Conservation (phyloP, 1,140 invertebrate genomes). For the Heliothis virescens region DNA sequence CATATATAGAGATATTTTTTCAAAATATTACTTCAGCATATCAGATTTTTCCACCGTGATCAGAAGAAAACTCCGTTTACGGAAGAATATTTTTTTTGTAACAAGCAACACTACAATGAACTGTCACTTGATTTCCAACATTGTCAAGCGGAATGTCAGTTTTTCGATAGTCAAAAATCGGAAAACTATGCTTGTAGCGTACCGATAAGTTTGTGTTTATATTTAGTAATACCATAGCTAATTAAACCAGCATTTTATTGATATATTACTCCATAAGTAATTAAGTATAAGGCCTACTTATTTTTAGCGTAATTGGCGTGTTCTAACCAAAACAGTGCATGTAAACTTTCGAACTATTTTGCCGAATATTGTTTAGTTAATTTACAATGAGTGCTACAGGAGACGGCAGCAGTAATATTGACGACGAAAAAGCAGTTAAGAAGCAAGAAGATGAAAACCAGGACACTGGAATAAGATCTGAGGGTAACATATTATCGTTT, state of each 20-base stretch:
- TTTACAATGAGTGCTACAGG: slow-evolving; percentile 12
- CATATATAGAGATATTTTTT: too few species aligned
- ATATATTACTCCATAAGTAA: not conserved
- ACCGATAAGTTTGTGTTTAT: too few species aligned
- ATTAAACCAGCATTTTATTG: not conserved
- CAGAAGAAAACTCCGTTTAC: too few species aligned
- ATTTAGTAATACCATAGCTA: too few species aligned
- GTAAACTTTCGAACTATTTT: not conserved
- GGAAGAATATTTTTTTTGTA: too few species aligned
- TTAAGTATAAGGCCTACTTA: not conserved
- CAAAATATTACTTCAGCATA: too few species aligned
- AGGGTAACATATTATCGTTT: not conserved
- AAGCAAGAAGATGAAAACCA: not conserved
- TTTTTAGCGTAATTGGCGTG: not conserved
- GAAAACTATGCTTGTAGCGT: too few species aligned
- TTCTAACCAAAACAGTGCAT: not conserved
- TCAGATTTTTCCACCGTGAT: too few species aligned
- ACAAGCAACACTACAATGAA: too few species aligned
- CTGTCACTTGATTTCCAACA: too few species aligned
- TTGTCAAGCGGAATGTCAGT: too few species aligned
- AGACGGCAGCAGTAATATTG: slow-evolving; percentile 2
- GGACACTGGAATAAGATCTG: not conserved
- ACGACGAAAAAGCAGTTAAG: not conserved
- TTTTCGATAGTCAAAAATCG: too few species aligned
- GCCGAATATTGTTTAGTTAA: not conserved